Base-by-base conservation (phyloP, 2,888 invertebrate genomes). In the Athalia rosae region DNA sequence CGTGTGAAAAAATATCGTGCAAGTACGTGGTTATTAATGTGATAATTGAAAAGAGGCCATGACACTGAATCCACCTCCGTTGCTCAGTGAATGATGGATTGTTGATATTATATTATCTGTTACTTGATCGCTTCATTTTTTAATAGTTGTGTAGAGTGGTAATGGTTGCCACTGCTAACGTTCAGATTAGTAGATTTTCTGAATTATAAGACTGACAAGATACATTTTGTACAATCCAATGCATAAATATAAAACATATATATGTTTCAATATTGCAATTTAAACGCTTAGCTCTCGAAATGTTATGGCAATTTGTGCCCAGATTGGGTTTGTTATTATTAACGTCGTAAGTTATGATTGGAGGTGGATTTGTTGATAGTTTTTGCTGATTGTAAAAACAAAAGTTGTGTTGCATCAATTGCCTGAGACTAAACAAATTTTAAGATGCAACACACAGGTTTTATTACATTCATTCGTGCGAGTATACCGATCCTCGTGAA, bases 201-300 rank as follows among this genome's bases (percentile, higher is more conserved):
- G 78, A 82, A 81, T 82, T 80, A 81, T 80, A 84, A 84, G 84
- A 84, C 84, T 84, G 84, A 84, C 77, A 64, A 77, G 77, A 79
- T 77, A 79, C 79, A 71, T 71, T 71, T 71, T 71, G 58, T 71
- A 71, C 56, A 71, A 71, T 71, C 43, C 71, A 4, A 53, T 71
- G 69, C 41, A 28, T 28, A 28, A 28, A 28, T 28, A 28, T 28
- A 28, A 28, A 28, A 28, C 28, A 28, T 28, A 28, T 28, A 2
- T 28, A 28, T 28, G 62, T 62, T 62, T 66, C 48, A 28, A 45
- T 66, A 3, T 69, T 56, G 9, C 43, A 53, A 53, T 56, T 56
- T 56, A 41, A 69, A 69, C 43, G 9, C 45, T 9, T n/a, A 11
- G 7, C 45, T 58, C 48, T 56, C 56, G 28, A 41, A 50, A 11